Base-by-base conservation (phyloP, 2,113 vertebrate species). In the Tamias sibiricus region DNA sequence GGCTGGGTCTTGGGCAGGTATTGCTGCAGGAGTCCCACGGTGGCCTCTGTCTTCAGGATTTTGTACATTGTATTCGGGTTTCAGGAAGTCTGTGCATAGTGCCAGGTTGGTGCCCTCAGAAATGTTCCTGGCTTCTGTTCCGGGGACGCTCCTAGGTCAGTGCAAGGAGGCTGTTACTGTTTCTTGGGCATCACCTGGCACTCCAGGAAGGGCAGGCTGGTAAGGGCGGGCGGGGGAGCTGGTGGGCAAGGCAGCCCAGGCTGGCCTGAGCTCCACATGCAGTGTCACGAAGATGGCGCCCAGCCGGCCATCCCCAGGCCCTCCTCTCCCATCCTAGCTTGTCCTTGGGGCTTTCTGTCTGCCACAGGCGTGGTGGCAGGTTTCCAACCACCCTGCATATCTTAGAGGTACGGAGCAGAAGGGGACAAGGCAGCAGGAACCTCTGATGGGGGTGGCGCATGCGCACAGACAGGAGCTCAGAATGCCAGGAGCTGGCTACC, bases 161-260 rank as follows among this genome's bases (percentile, higher is more conserved):
- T 42, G 17, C 35, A 68, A n/a, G 83, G 81, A 62, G 30, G 16
- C 26, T 14, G 2, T 54, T 19, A 8, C 47, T 8, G 0, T 85
- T 95, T 92, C 54, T 72, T 42, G 80, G 91, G 30, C 1, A 66
- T 64, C 0, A 1, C 6, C 37, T 54, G 59, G 44, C 19, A 13
- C 69, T 79, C 37, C 74, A 42, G 49, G 66, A 57, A 91, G 72
- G 79, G 22, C n/a, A 28, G 13, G 47, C 16, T 49, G 62, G 72
- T 26, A 10, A 91, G 74, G 79, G 22, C 32, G 17, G 35, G 91
- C 32, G 17, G 35, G 91, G 42, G 66, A 52, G 74, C 28, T 1
- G n/a, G 40, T 14, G 2, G n/a, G 8, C 3, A 2, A 17, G 52
- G 26, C 6, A 14, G 49, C 14, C 17, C 6, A 0, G 42, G 26